Evolutionary conservation across 2,113 vertebrate genomes (phyloP), one percentile per base, ranked within the genome.

Genomic region (Anser brachyrhynchus): DNA sequence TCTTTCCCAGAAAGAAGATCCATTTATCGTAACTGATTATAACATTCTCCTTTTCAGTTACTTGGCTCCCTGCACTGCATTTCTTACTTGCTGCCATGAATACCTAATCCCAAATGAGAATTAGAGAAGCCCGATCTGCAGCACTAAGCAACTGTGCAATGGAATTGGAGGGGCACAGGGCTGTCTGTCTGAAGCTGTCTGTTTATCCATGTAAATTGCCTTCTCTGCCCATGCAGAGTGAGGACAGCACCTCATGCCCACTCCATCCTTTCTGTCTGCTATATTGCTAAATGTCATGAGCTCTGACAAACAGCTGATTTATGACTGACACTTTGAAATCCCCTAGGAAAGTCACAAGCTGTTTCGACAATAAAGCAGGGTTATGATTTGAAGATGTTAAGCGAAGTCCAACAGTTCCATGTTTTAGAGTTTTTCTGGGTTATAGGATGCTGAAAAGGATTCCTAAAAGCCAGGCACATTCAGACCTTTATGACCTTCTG

Each of bases 121-220:
- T 26, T 37, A 51, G 61, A 66, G 70, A 29, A 87, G 57, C 51
- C 33, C 18, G 52, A 19, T 49, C 57, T 57, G 25, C 54, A 44
- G 3, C 1, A 2, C 18, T 15, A 7, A 61, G 29, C 14, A 23
- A 6, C 31, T 6, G 17, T 9, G 4, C 0, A 5, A 2, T 25
- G 28, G 77, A 71, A 20, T 0, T 25, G 72, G 72, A 80, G 44
- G 35, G 65, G 22, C 51, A 10, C 18, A 2, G 0, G 7, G 33
- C 69, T 75, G 62, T 9, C 59, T 74, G 46, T 28, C 61, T 79
- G 59, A 18, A 43, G 39, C 73, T 79, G 59, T 39, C n/a, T 49
- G 18, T 52, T 15, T 6, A 10, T 44, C 55, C 39, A 1, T 20
- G 41, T 10, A 20, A 70, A 31, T 17, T 3, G 6, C 44, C 51